Base-by-base conservation (phyloP, 2,113 vertebrate genomes). In the Colossoma macropomum region DNA sequence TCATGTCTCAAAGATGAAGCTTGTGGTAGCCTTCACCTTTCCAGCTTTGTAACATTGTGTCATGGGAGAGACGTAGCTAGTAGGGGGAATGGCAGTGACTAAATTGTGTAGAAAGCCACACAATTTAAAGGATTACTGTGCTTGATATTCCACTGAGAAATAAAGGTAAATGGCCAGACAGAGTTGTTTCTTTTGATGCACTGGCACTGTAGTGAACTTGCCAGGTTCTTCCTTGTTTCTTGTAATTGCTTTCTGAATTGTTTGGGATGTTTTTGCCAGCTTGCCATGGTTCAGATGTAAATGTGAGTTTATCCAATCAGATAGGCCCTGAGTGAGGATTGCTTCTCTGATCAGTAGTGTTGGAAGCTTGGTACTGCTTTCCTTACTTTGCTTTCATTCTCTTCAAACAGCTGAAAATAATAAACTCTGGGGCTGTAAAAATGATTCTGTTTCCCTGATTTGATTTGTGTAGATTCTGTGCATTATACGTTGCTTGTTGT, bases 211-310 rank as follows among this genome's bases (percentile, higher is more conserved):
- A 38, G 34, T 38, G 7, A 38, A 52, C 38, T 32, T 68, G 38
- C 38, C 34, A 38, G 34, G 34, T 38, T 38, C 34, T 45, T 15
- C 11, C 34, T 66, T 0, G 27, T n/a, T 23, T 23, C 73, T 38
- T 54, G 28, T 52, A 52, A 75, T 75, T 54, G 15, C 50, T 82
- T 65, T 32, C 38, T 45, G 62, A 81, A 65, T 65, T 63, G 38
- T 56, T 80, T 16, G 6, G 9, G 66, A 41, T 48, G 41, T 41
- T 50, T 81, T 81, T 81, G 69, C 52, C n/a, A 80, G 34, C 45
- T 23, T 38, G 25, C 34, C 34, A 60, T 28, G 23, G 30, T 73
- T 63, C 27, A 73, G 38, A 63, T 30, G 28, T 38, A 65, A 81
- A 52, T 65, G 38, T 74, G 56, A 45, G 19, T 48, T 70, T 65